phyloP scores from a whole-genome alignment of 1,140 invertebrate species.

The Aphelinus atriplicis region DNA sequence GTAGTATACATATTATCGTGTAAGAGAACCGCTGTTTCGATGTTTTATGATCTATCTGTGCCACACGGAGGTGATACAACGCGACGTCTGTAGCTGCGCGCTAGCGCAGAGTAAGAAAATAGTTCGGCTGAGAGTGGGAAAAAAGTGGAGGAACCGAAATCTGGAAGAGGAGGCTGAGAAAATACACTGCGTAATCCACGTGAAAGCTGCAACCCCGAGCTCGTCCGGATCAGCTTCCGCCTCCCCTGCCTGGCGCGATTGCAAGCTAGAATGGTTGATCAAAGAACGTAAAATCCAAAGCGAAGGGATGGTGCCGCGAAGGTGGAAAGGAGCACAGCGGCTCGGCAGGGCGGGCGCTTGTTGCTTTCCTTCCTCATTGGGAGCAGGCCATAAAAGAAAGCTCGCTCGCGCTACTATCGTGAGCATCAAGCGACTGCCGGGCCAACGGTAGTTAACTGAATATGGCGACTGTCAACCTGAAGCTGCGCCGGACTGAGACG shows the following conservation, averaged over 20 bases:
- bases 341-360: background rate
- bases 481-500: slow-evolving; percentile 18
- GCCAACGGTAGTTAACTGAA: slow-evolving; percentile 35
- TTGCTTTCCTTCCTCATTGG: slow-evolving; percentile 7
- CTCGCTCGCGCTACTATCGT: background rate
- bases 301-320: background rate
- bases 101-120: too few relatives aligned
- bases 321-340: background rate
- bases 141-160: slow-evolving; percentile 14
- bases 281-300: slow-evolving; percentile 45
- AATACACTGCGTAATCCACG: slow-evolving; percentile 38
- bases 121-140: too few relatives aligned
- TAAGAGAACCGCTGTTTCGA: too few relatives aligned
- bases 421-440: slow-evolving; percentile 30
- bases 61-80: too few relatives aligned
- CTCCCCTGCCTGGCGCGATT: slow-evolving; percentile 20
- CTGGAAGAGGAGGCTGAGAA: slow-evolving; percentile 33
- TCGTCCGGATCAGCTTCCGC: background rate
- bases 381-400: slow-evolving; percentile 27
- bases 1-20: too few relatives aligned
- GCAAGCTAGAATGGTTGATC: slow-evolving; percentile 50
- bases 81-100: too few relatives aligned
- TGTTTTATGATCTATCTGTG: too few relatives aligned
- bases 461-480: slow-evolving; percentile 32
- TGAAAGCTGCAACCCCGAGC: slow-evolving; percentile 27